Conservation (phyloP, 2,888 invertebrate genomes). For the Pammene fasciana region DNA sequence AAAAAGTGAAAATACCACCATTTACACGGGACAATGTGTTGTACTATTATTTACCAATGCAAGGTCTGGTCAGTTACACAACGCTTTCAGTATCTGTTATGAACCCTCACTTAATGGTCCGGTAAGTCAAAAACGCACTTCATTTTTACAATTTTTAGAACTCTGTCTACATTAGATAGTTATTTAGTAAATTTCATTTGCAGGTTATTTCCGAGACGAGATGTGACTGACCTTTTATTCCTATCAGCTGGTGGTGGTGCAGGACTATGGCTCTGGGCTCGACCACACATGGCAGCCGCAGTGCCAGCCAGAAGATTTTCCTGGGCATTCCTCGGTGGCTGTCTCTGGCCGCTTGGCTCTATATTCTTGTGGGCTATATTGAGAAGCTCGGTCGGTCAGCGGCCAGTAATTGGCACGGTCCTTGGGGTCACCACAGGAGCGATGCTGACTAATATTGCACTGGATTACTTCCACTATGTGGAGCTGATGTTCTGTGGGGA, state of each 20-base stretch:
- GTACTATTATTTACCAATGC: constrained; percentile 89
- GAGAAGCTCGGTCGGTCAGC: constrained; percentile 89
- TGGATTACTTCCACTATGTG: constrained; percentile 85
- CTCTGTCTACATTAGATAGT: not conserved
- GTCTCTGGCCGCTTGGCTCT: constrained; percentile 94
- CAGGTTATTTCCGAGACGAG: constrained; percentile 88
- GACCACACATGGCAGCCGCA: constrained; percentile 89
- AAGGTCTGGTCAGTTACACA: constrained; percentile 90
- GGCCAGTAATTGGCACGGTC: constrained; percentile 85
- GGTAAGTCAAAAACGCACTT: constrained; percentile 69
- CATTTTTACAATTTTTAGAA: not conserved
- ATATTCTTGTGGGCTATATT: constrained; percentile 94
- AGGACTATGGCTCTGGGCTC: constrained; percentile 91
- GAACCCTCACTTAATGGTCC: constrained; percentile 90
- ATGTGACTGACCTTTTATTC: constrained; percentile 91
- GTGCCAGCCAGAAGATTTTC: constrained; percentile 84
- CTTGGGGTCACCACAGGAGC: constrained; percentile 88
- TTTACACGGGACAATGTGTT: constrained; percentile 88
- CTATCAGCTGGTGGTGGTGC: constrained; percentile 91
- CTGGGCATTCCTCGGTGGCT: constrained; percentile 90
- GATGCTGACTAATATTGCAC: constrained; percentile 85
- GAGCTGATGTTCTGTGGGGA: constrained; percentile 84
- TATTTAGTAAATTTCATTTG: constrained; percentile 52
- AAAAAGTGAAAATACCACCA: constrained; percentile 83
- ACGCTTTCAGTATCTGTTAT: constrained; percentile 92